phyloP scores from a whole-genome alignment of 1,140 invertebrate species.

The Mercenaria mercenaria region DNA sequence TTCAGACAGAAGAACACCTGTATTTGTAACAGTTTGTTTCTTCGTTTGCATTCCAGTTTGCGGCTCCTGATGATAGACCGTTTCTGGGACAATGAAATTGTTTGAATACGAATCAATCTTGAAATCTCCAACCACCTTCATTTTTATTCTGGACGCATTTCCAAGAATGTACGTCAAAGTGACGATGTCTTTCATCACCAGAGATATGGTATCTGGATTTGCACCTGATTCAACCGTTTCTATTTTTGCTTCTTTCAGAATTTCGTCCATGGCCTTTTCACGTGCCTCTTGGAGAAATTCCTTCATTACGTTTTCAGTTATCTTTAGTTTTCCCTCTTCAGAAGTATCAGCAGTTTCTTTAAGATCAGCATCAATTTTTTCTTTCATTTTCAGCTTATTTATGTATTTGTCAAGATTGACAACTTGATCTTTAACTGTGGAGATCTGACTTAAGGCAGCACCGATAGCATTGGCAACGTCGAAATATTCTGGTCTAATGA shows the following conservation, averaged over 20 bases:
- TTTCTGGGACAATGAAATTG: constrained; percentile 47
- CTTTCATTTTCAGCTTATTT: constrained; percentile 52
- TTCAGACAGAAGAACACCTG: constrained; percentile 45
- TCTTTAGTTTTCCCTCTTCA: constrained; percentile 39
- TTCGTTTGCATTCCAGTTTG: neutral
- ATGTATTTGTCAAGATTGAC: constrained; percentile 70
- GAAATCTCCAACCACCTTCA: constrained; percentile 78
- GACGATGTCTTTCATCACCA: constrained; percentile 75
- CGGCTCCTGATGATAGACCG: constrained; percentile 19
- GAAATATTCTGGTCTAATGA: constrained; percentile 74
- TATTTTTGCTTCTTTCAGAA: constrained; percentile 57
- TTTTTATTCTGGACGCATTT: constrained; percentile 75
- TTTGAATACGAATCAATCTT: neutral
- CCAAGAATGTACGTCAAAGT: constrained; percentile 80
- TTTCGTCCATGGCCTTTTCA: constrained; percentile 67
- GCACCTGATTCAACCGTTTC: constrained; percentile 72
- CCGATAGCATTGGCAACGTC: constrained; percentile 84
- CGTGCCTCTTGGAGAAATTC: constrained; percentile 69
- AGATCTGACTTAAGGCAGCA: constrained; percentile 82
- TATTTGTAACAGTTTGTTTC: constrained; percentile 63
- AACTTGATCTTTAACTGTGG: constrained; percentile 75
- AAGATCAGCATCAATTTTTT: neutral
- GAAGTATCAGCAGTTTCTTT: neutral
- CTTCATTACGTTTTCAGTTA: constrained; percentile 63
- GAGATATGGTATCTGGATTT: constrained; percentile 62